These are phyloP conservation scores for Willisornis vidua DNA, from an alignment of 2,113 vertebrate genomes.

Conservation along the genomic window DNA sequence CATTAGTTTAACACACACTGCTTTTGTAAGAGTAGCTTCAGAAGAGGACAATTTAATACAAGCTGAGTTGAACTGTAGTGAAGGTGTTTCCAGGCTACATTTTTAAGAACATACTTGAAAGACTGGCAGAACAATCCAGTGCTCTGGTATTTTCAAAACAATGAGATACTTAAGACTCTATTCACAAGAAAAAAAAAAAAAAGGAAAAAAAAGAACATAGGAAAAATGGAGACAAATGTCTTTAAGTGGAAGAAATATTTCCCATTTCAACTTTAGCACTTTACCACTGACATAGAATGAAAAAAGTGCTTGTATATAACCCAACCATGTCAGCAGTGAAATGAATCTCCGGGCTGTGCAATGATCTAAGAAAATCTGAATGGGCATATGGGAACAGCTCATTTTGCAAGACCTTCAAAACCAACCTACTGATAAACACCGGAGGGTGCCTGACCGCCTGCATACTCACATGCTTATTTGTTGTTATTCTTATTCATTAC, in stretches of 20 bases:
- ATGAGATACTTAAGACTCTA: slow-evolving; percentile 20
- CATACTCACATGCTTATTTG: slow-evolving; percentile 49
- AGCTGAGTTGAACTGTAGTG: background rate
- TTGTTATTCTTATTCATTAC: slow-evolving; percentile 70
- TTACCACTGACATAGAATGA: background rate
- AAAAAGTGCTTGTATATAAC: background rate
- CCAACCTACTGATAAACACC: slow-evolving; percentile 59
- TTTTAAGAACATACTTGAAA: slow-evolving; percentile 24
- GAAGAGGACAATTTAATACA: background rate
- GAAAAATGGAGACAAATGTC: background rate
- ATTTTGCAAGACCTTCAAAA: slow-evolving; percentile 53
- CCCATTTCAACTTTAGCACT: slow-evolving; percentile 19
- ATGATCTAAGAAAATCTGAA: slow-evolving; percentile 34
- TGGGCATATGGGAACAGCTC: slow-evolving; percentile 9
- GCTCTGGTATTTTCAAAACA: slow-evolving; percentile 27
- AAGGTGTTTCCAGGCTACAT: slow-evolving; percentile 15
- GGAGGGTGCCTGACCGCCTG: slow-evolving; percentile 53
- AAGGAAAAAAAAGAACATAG: background rate
- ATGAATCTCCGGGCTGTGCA: background rate
- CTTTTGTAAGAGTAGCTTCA: background rate
- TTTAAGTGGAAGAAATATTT: slow-evolving; percentile 8
- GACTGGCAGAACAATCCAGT: slow-evolving; percentile 19
- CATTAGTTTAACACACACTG: background rate
- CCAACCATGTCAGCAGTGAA: slow-evolving; percentile 13
- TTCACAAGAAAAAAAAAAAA: background rate